phyloP scores from a whole-genome alignment of 2,113 vertebrate species.

The Pampusana beccarii region DNA sequence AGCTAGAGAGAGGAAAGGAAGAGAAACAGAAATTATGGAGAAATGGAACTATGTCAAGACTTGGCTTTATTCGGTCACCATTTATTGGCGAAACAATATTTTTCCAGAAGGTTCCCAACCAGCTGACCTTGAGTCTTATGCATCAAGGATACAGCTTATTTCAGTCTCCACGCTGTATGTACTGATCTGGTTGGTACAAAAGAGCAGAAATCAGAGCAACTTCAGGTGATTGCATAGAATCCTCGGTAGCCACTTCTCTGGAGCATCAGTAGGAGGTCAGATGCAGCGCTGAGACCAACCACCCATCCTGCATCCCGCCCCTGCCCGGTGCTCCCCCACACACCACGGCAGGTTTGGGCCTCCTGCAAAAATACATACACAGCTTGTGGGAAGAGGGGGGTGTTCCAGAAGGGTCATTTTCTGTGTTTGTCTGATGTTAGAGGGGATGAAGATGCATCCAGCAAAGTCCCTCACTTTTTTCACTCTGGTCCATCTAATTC shows the following conservation, averaged over 20 bases:
- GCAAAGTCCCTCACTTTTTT: not conserved
- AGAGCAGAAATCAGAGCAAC: not conserved
- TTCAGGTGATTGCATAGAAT: not conserved
- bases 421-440: not conserved
- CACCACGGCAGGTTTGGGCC: rapidly evolving
- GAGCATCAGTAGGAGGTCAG: rapidly evolving
- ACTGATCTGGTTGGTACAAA: not conserved
- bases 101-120: not conserved
- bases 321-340: not conserved
- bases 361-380: not conserved
- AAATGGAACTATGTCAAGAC: not conserved
- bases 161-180: not conserved
- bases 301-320: not conserved
- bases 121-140: not conserved
- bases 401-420: not conserved
- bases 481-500: not conserved
- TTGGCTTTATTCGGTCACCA: not conserved
- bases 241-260: not conserved
- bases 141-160: not conserved
- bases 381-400: not conserved
- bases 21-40: not conserved
- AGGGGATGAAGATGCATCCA: not conserved
- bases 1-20: not conserved
- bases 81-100: not conserved
- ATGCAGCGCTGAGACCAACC: not conserved